phyloP scores from a whole-genome alignment of 2,797 vertebrate genomes.

The Paedocypris micromegethes region DNA sequence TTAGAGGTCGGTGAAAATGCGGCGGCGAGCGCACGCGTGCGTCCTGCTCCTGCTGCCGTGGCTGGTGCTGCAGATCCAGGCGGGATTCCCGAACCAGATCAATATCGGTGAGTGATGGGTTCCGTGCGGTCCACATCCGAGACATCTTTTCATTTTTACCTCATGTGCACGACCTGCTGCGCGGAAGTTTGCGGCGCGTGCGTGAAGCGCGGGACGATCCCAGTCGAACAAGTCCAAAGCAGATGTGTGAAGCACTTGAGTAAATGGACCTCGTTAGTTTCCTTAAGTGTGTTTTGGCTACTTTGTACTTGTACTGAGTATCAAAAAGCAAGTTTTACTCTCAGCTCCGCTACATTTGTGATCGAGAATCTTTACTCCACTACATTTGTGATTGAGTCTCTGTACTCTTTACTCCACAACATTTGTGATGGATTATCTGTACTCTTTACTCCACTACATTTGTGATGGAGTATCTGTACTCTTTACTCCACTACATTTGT shows the following conservation, averaged over 20 bases:
- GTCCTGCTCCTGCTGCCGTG: constrained; percentile 71
- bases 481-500: too few species aligned
- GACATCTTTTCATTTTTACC: background rate
- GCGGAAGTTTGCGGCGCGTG: constrained; percentile 13
- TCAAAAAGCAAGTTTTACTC: too few species aligned
- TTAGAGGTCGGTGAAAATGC: constrained; percentile 79
- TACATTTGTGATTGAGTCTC: too few species aligned
- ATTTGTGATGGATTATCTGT: too few species aligned
- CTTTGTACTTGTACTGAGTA: too few species aligned
- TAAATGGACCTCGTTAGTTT: too few species aligned
- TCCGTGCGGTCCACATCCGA: background rate
- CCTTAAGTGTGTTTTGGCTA: too few species aligned
- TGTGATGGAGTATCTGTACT: too few species aligned
- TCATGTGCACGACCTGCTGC: constrained; percentile 25
- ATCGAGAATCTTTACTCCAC: too few species aligned
- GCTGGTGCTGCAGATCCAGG: constrained; percentile 73
- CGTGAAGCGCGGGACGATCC: background rate
- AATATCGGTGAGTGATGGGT: constrained; percentile 85
- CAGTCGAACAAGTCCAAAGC: constrained; percentile 5
- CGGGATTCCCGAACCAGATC: constrained; percentile 94
- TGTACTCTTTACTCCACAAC: too few species aligned
- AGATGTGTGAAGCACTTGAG: too few species aligned
- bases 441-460: too few species aligned
- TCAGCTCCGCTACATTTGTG: background rate
- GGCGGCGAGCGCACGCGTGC: constrained; percentile 65